Evolutionary conservation across 1,140 invertebrate species (phyloP).

Genomic region (Tetramorium simillimum): DNA sequence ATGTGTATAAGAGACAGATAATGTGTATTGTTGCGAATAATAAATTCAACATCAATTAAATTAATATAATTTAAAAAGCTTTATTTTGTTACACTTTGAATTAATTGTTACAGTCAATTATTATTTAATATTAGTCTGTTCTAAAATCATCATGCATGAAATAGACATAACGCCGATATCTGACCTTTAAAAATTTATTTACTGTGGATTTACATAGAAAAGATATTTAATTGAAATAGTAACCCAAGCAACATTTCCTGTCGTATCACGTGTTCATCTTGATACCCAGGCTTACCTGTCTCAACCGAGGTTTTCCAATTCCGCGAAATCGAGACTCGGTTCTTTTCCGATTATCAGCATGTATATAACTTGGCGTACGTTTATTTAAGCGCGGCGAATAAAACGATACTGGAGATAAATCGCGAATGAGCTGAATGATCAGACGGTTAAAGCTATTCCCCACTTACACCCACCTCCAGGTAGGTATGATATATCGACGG

Average conservation of each 20-base stretch:
- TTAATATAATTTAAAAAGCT: neutral
- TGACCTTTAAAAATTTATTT: constrained; percentile 9
- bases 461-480: constrained; percentile 39
- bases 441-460: constrained; percentile 53
- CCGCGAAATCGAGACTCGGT: neutral
- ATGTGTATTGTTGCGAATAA: no score
- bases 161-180: neutral
- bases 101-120: neutral
- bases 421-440: constrained; percentile 52
- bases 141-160: neutral
- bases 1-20: no score
- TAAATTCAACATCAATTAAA: neutral
- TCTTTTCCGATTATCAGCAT: constrained; percentile 6
- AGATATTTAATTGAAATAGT: constrained; percentile 12
- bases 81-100: neutral
- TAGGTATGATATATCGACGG: constrained; percentile 35
- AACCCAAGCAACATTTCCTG: neutral
- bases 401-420: constrained; percentile 63
- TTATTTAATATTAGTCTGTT: neutral
- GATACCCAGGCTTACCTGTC: neutral
- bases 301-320: constrained; percentile 6
- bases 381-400: constrained; percentile 50
- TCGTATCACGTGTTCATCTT: neutral
- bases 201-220: neutral
- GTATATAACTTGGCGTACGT: neutral